phyloP scores from a whole-genome alignment of 2,113 vertebrate species.

The Sebastes schlegelii region DNA sequence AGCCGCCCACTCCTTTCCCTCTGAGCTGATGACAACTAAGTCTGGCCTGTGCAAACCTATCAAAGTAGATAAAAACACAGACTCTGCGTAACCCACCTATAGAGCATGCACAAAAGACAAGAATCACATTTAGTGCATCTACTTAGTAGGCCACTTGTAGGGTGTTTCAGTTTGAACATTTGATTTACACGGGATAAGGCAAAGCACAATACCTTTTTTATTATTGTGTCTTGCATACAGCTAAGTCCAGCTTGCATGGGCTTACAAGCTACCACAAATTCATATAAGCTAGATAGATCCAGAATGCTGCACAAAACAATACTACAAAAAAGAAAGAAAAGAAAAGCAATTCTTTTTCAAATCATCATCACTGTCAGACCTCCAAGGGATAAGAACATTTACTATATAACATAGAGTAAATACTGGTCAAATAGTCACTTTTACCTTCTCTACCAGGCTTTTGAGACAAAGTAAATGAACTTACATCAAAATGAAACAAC shows the following conservation, averaged over 20 bases:
- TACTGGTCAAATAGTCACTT: background rate
- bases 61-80: slow-evolving; percentile 56
- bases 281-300: background rate
- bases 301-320: background rate
- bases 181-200: background rate
- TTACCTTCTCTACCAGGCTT: background rate
- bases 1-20: slow-evolving; percentile 69
- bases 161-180: background rate
- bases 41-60: slow-evolving; percentile 59
- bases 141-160: background rate
- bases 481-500: too few relatives aligned
- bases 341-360: background rate
- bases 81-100: slow-evolving; percentile 17
- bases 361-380: background rate
- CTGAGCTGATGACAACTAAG: slow-evolving; percentile 59
- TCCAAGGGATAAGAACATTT: background rate
- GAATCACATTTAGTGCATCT: slow-evolving; percentile 29
- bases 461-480: background rate
- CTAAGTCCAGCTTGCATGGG: background rate
- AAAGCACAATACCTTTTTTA: slow-evolving; percentile 18
- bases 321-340: background rate
- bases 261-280: background rate
- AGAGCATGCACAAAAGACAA: slow-evolving; percentile 27
- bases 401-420: background rate
- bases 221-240: background rate